Evolutionary conservation across 2,797 vertebrate species (phyloP).

Genomic region (Podarcis lilfordi): DNA sequence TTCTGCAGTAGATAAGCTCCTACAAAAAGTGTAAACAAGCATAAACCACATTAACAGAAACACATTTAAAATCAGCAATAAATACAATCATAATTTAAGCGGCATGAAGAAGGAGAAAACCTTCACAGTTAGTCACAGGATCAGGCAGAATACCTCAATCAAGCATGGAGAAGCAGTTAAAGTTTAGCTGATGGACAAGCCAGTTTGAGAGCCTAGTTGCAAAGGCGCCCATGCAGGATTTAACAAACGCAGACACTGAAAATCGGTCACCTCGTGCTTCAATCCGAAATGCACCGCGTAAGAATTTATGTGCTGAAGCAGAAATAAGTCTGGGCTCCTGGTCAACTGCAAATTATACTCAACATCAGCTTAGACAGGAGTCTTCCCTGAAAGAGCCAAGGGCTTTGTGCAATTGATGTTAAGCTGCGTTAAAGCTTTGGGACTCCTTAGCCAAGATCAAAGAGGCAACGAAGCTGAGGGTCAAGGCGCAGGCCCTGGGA

Average conservation of each 20-base stretch:
- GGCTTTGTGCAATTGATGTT: constrained; percentile 11
- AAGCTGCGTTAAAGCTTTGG: constrained; percentile 20
- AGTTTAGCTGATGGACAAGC: too few relatives aligned
- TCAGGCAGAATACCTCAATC: neutral
- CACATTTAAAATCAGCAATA: neutral
- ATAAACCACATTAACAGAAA: neutral
- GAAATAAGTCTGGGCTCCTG: neutral
- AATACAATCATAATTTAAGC: neutral
- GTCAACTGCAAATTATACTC: neutral
- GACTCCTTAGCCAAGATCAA: constrained; percentile 55
- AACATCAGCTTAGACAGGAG: neutral
- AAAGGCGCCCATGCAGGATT: neutral
- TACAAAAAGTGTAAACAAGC: neutral
- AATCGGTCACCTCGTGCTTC: neutral
- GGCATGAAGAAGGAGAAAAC: too few relatives aligned
- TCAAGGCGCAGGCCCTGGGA: constrained; percentile 51
- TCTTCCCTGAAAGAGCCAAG: neutral
- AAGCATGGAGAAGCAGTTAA: too few relatives aligned
- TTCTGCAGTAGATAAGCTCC: too few relatives aligned
- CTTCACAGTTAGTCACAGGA: neutral
- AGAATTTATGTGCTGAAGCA: neutral
- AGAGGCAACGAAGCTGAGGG: constrained; percentile 43
- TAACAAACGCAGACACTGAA: neutral
- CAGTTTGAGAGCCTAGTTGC: neutral
- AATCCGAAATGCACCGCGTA: neutral